Base-by-base conservation (phyloP, 2,113 vertebrate genomes). In the Taurulus bubalis region DNA sequence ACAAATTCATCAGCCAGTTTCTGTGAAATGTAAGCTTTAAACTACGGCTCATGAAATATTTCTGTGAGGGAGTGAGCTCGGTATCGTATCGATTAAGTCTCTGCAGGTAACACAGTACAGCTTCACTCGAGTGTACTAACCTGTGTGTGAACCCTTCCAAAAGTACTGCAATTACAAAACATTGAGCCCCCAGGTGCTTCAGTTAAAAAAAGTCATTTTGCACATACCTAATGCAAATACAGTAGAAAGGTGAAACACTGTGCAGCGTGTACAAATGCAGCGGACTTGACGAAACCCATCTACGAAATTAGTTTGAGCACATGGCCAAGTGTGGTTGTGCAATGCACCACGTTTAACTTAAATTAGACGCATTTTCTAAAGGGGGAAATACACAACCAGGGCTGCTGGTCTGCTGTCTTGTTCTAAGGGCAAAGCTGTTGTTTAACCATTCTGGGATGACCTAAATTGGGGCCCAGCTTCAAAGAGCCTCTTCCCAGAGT, bases 391-490 rank as follows among this genome's bases (percentile, higher is more conserved):
- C 4, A 38, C 11, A 26, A 65, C 34, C n/a, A 1, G 30, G n/a
- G 15, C 77, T 68, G 77, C 82, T 56, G 80, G 77, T 34, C 85
- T 73, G 67, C 82, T 42, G 69, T 86, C 84, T 87, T 91, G 64
- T 85, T 90, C 72, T 84, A 7, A 75, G 87, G 84, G 79, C 75
- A 82, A 77, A 84, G 62, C 79, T 79, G 84, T 89, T 89, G 85
- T 87, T 90, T 77, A 87, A 80, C 70, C 82, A 68, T 84, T 80
- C 80, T 76, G 51, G 32, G 53, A 67, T 93, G 91, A 93, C 90
- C 92, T 90, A 93, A 90, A 91, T 93, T 90, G 77, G 74, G 77
- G 79, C 84, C 51, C 55, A 70, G 83, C 88, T 91, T 92, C 87
- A 91, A 93, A 90, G 80, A 77, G 62, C 62, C 24, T 87, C 71